phyloP scores from a whole-genome alignment of 2,797 vertebrate species.

The Valencia hispanica region DNA sequence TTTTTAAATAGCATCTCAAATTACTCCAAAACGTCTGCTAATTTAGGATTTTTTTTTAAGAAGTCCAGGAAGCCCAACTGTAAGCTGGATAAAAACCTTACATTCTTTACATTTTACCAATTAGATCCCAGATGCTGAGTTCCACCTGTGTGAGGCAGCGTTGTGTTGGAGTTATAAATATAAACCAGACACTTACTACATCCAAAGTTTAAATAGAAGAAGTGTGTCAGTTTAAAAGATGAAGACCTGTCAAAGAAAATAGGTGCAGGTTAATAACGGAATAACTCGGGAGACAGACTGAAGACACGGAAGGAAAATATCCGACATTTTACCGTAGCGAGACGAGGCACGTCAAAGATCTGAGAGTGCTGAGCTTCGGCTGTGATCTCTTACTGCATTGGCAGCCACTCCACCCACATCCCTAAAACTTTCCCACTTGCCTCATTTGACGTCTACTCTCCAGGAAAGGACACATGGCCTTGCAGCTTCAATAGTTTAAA shows the following conservation, averaged over 20 bases:
- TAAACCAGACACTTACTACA: constrained; percentile 16
- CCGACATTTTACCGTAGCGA: constrained; percentile 43
- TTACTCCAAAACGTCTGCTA: background rate
- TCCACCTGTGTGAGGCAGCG: constrained; percentile 20
- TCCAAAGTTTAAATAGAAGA: constrained; percentile 38
- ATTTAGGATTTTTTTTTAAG: too few species aligned
- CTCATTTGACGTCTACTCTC: constrained; percentile 53
- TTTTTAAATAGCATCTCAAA: background rate
- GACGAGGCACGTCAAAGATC: constrained; percentile 60
- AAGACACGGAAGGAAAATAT: constrained; percentile 41
- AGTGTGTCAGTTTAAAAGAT: constrained; percentile 51
- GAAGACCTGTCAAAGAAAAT: constrained; percentile 46
- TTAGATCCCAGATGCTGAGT: constrained; percentile 8
- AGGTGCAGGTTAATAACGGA: constrained; percentile 58
- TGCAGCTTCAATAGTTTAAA: constrained; percentile 55
- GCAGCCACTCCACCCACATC: constrained; percentile 38
- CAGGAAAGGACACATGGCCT: constrained; percentile 42
- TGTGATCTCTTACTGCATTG: constrained; percentile 51
- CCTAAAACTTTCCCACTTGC: constrained; percentile 60
- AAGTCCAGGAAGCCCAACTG: background rate
- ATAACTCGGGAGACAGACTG: constrained; percentile 48
- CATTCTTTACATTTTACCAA: background rate
- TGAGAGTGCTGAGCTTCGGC: constrained; percentile 42
- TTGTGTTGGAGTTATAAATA: constrained; percentile 19
- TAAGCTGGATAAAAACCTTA: background rate